phyloP scores from a whole-genome alignment of 2,888 invertebrate genomes.

The Silvanus unidentatus region DNA sequence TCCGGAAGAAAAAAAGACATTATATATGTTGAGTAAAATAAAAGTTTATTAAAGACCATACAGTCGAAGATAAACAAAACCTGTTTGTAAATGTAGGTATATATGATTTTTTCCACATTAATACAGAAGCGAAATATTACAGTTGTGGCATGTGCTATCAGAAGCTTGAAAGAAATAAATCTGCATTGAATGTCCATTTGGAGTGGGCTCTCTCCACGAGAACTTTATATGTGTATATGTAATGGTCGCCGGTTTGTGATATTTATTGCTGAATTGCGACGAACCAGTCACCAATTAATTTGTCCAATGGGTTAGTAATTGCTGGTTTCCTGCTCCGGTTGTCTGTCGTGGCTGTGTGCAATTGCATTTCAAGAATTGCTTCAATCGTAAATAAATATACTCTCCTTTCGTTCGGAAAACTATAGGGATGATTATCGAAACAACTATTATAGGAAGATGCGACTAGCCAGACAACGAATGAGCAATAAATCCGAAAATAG shows the following conservation, averaged over 20 bases:
- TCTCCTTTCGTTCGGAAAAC: constrained; percentile 9
- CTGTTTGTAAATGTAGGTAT: too few relatives aligned
- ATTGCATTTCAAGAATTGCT: background rate
- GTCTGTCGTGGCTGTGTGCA: constrained; percentile 5
- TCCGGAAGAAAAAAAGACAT: too few relatives aligned
- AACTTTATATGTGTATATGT: too few relatives aligned
- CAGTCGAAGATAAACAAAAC: constrained; percentile 7
- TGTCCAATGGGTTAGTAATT: constrained; percentile 38
- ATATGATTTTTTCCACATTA: background rate
- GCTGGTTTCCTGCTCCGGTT: constrained; percentile 37
- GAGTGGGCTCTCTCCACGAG: background rate
- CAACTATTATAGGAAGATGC: constrained; percentile 27
- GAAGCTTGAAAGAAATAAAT: constrained; percentile 31
- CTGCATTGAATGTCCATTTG: constrained; percentile 37
- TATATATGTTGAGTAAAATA: too few relatives aligned
- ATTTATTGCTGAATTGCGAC: constrained; percentile 39
- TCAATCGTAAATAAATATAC: too few relatives aligned
- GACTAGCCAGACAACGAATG: constrained; percentile 33
- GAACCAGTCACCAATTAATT: constrained; percentile 42
- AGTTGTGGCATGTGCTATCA: constrained; percentile 34
- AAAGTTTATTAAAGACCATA: background rate
- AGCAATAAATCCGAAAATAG: constrained; percentile 29
- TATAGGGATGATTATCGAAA: constrained; percentile 34
- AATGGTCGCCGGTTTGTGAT: constrained; percentile 15
- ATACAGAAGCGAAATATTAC: constrained; percentile 31